A percentile compares a stretch with the other conserved stretches of the same genome.
These are phyloP conservation scores for Caenorhabditis remanei DNA, from an alignment of 1,140 invertebrate genomes.

Conservation along the genomic window DNA sequence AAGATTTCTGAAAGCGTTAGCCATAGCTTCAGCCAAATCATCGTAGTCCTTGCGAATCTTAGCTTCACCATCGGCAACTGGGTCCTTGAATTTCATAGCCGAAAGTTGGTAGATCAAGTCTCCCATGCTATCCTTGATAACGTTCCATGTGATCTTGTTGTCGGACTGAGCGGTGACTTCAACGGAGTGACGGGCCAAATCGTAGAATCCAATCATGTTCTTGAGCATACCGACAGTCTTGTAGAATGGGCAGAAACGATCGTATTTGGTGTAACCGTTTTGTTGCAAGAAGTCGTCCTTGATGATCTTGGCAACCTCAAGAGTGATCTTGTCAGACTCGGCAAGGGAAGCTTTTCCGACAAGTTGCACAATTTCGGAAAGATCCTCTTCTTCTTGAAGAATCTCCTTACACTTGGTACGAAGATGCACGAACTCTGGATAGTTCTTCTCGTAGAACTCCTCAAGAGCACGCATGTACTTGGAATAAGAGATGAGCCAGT, in stretches of 20 bases:
- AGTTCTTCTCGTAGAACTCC: conserved; percentile 99
- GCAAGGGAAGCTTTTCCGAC: conserved; percentile 95
- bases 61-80: conserved; percentile 94
- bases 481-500: conserved; percentile 98
- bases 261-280: conserved; percentile 90
- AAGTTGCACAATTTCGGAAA: conserved; percentile 99
- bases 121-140: conserved; percentile 95
- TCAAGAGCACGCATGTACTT: conserved; percentile 98
- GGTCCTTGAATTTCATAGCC: conserved; percentile 99
- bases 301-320: conserved; percentile 96
- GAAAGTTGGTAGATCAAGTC: conserved; percentile 96
- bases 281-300: conserved; percentile 99
- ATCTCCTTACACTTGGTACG: conserved; percentile 90
- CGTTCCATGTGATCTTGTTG: conserved; percentile 95
- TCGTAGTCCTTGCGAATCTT: conserved; percentile 98
- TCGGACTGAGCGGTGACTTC: conserved; percentile 98
- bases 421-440: conserved; percentile 94
- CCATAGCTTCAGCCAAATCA: conserved; percentile 92
- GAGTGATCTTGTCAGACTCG: conserved; percentile 98
- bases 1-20: conserved; percentile 96
- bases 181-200: conserved; percentile 95
- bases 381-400: conserved; percentile 92
- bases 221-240: conserved; percentile 98
- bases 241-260: conserved; percentile 94
- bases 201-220: conserved; percentile 99